Percentiles rank a stretch among this genome's conserved stretches.
These are phyloP conservation scores for Distichodus sexfasciatus DNA, from an alignment of 2,797 vertebrate species.

Conservation along the genomic window DNA sequence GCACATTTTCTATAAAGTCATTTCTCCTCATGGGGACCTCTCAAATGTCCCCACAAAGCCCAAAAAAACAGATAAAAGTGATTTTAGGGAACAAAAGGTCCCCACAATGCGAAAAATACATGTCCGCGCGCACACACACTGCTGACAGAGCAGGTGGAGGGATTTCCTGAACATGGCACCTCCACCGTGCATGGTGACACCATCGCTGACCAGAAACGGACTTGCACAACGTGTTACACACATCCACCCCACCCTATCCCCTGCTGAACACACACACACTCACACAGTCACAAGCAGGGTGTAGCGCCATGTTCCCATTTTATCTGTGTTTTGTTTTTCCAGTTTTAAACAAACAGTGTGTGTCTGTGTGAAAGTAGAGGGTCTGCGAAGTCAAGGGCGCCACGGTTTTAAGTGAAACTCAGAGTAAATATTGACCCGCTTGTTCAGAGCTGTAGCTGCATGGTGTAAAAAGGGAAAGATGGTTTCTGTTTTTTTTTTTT, in stretches of 20 bases:
- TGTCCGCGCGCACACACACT: background rate
- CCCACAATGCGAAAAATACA: no score
- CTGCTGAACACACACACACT: slow-evolving; percentile 19
- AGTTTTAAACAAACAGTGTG: background rate
- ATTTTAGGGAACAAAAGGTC: no score
- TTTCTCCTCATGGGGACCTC: no score
- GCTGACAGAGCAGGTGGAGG: background rate
- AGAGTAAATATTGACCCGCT: slow-evolving; percentile 67
- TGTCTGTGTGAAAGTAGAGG: background rate
- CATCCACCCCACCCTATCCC: background rate
- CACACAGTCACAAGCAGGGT: background rate
- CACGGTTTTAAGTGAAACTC: background rate
- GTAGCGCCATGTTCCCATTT: background rate
- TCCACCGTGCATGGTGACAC: background rate
- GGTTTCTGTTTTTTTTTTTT: no score
- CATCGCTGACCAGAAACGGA: background rate
- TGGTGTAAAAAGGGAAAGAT: no score
- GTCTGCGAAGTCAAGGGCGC: slow-evolving; percentile 17
- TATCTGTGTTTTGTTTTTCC: slow-evolving; percentile 18
- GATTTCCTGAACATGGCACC: background rate
- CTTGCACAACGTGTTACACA: slow-evolving; percentile 38
- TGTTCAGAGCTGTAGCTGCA: no score
- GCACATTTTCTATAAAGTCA: no score
- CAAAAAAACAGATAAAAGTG: no score
- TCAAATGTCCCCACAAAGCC: no score